Base-by-base conservation (phyloP, 2,113 vertebrate species). In the Vireo altiloquus region DNA sequence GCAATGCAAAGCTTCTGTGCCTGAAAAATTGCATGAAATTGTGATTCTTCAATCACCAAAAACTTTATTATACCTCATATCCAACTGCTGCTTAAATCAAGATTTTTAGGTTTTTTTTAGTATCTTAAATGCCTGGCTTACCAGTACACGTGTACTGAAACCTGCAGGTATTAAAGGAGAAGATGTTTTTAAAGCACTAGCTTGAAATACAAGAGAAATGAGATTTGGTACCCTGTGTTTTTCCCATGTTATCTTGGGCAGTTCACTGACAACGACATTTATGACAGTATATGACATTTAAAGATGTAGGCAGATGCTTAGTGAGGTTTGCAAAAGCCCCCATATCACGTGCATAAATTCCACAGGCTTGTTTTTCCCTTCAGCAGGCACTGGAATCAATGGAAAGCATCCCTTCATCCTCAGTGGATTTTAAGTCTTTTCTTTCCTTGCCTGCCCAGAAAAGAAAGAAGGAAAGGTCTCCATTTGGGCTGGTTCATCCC, bases 31-130 rank as follows among this genome's bases (percentile, higher is more conserved):
- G 6, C 19, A 39, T 42, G 13, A 54, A 13, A 75, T 13, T 0
- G 0, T 72, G 33, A 80, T 8, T 25, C 4, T 82, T 71, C 61
- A 56, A 33, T 69, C 61, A 76, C 31, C 4, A 78, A 75, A 87
- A 37, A 30, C 9, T 39, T 31, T 44, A 40, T 56, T 9, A 16
- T 40, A 49, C 15, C 22, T 66, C 14, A 79, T 28, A 13, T 64
- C 14, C 52, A 82, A 44, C 22, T 40, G 52, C 30, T 70, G 59
- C 19, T 74, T 82, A 83, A 69, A 90, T 42, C 8, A 53, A 56
- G 7, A 8, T 53, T 35, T 63, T 59, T 7, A 7, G 18, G 19
- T 1, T 3, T 9, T 49, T 8, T 1, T 4, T 27, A 8, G 15
- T 11, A 49, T 30, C 25, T 49, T 61, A 27, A 76, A 94, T 69